Base-by-base conservation (phyloP, 1,140 invertebrate species). In the Acromyrmex charruanus region DNA sequence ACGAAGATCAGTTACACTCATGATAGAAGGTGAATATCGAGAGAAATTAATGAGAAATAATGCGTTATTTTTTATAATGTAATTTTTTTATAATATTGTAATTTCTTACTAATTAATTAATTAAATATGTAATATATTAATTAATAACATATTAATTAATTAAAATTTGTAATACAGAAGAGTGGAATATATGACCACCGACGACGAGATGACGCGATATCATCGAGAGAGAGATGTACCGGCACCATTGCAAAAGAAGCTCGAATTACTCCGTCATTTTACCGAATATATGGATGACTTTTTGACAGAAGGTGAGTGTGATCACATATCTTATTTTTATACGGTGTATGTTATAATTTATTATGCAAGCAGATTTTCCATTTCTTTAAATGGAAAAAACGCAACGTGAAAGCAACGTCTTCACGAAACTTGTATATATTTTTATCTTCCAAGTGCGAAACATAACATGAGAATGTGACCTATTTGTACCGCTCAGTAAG, bases 221-320 rank as follows among this genome's bases (percentile, higher is more conserved):
- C 97, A 99, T 96, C 98, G 97, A 0, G 96, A 98, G 89, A 96
- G 96, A n/a, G 96, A 97, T 59, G 98, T 98, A 92, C 98, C 99
- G 63, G 94, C 96, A 77, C 94, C 96, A 2, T 95, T 99, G 61
- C 97, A 98, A 74, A 99, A 99, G 95, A 99, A 99, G 95, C 98
- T 99, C 94, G 99, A 99, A 91, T 95, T 99, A 4, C 96, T 99
- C 6, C 98, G 98, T 51, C 99, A 99, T 95, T 99, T 99, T 95
- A 97, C 98, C 79, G 97, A 98, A 91, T 99, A 99, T 94, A 99
- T 99, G 99, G 98, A 97, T 91, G 98, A 99, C 93, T 98, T 99
- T 96, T 95, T 99, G 79, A 97, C 99, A 69, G 99, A 99, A 96
- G 96, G 97, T 94, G 96, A 85, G 75, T 51, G 0, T 25, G 10